A percentile compares a stretch with the other conserved stretches of the same genome.
phyloP scores from a whole-genome alignment of 2,888 invertebrate genomes.

The Leptothorax acervorum region DNA sequence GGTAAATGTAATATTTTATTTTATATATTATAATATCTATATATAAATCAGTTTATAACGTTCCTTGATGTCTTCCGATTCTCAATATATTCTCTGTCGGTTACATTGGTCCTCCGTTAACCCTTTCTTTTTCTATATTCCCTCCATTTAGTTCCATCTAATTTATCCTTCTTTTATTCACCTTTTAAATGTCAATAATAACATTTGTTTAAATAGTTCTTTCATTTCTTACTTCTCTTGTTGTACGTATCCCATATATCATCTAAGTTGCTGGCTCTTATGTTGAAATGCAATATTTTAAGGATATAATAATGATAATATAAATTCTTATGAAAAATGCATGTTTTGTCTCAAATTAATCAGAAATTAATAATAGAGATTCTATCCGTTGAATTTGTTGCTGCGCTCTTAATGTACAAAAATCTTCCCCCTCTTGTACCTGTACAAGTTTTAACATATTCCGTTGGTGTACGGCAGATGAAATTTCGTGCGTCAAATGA shows the following conservation, averaged over 20 bases:
- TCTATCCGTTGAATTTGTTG: background rate
- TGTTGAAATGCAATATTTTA: background rate
- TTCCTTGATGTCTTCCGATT: too few relatives aligned
- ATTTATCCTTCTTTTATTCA: too few relatives aligned
- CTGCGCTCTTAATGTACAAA: background rate
- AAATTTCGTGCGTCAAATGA: conserved; percentile 26
- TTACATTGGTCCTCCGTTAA: too few relatives aligned
- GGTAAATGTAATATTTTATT: background rate
- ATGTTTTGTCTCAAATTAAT: background rate
- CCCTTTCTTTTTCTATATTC: too few relatives aligned
- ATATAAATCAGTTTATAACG: too few relatives aligned
- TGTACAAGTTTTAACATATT: background rate
- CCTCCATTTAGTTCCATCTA: too few relatives aligned
- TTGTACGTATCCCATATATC: too few relatives aligned
- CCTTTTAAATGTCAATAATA: too few relatives aligned
- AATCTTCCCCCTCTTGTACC: background rate
- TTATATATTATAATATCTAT: too few relatives aligned
- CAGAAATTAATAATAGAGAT: background rate
- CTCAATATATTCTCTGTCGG: too few relatives aligned
- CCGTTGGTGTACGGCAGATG: background rate
- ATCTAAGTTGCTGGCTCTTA: background rate
- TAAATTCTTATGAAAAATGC: background rate
- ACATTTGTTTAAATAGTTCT: too few relatives aligned
- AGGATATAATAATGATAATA: background rate
- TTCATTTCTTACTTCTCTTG: too few relatives aligned